Conservation (phyloP, 2,113 vertebrate genomes). For the Rhabdomys dilectus region DNA sequence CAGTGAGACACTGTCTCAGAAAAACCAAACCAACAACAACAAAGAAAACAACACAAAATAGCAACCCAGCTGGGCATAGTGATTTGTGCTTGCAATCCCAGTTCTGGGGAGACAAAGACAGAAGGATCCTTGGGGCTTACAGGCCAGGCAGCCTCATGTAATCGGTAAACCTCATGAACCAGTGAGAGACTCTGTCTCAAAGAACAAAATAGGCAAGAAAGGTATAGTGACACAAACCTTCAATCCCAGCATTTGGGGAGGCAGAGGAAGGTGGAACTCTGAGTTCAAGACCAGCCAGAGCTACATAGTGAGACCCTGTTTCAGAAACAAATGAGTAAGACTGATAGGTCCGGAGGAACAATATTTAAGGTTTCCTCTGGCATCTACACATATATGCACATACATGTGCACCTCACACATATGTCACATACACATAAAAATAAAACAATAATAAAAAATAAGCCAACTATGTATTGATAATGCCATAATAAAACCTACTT, state of each 20-base stretch:
- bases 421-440: neutral
- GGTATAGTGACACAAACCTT: neutral
- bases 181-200: neutral
- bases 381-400: neutral
- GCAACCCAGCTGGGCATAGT: neutral
- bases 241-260: neutral
- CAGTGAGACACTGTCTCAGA: neutral
- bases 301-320: neutral
- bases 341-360: neutral
- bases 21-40: neutral
- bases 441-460: neutral
- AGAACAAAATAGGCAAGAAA: neutral
- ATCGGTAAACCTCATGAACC: neutral
- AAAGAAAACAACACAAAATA: neutral
- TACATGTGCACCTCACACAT: neutral
- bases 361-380: neutral
- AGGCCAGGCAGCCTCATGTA: neutral
- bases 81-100: neutral
- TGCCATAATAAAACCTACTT: neutral
- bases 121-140: neutral
- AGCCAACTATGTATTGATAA: neutral
- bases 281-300: neutral
- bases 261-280: neutral
- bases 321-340: neutral
- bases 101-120: neutral